Percentiles rank a stretch among this genome's conserved stretches.
phyloP scores from a whole-genome alignment of 1,140 invertebrate species.

The Probaryconus sp. region DNA sequence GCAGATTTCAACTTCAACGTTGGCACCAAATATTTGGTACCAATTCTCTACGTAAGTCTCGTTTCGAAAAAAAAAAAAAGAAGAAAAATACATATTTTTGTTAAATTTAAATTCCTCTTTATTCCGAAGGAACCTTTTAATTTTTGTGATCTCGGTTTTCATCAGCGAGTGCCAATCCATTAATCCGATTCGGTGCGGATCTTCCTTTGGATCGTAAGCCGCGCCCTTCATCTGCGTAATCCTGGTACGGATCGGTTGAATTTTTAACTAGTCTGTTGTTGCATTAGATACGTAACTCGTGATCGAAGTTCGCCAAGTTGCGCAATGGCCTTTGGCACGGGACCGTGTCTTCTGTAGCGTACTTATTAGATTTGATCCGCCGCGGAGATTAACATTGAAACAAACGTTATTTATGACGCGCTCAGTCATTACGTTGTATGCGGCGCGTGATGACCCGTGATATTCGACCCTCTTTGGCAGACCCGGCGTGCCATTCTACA shows the following conservation, averaged over 20 bases:
- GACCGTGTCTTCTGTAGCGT: conserved; percentile 68
- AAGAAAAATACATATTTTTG: no score
- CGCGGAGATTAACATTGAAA: conserved; percentile 75
- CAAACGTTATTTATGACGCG: conserved; percentile 77
- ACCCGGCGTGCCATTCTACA: conserved; percentile 52
- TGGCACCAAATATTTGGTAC: conserved; percentile 13
- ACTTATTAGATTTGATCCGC: conserved; percentile 77
- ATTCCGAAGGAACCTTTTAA: no score
- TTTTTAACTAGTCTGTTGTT: conserved; percentile 49
- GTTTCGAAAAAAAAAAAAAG: no score
- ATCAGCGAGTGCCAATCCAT: no score
- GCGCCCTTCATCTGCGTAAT: conserved; percentile 49
- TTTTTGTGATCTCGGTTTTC: no score
- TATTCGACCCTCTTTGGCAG: conserved; percentile 64
- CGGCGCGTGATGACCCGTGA: conserved; percentile 72
- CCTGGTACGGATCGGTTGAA: conserved; percentile 43
- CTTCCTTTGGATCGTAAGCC: conserved; percentile 16
- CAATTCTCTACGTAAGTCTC: background rate
- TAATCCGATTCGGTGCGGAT: conserved; percentile 26
- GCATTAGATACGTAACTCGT: conserved; percentile 51
- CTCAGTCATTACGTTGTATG: conserved; percentile 69
- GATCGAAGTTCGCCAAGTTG: conserved; percentile 43
- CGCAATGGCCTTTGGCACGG: conserved; percentile 67
- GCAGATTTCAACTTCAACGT: conserved; percentile 21
- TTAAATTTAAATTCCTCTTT: no score